Conservation (phyloP, 1,140 invertebrate genomes). For the Bilobella aurantiaca region DNA sequence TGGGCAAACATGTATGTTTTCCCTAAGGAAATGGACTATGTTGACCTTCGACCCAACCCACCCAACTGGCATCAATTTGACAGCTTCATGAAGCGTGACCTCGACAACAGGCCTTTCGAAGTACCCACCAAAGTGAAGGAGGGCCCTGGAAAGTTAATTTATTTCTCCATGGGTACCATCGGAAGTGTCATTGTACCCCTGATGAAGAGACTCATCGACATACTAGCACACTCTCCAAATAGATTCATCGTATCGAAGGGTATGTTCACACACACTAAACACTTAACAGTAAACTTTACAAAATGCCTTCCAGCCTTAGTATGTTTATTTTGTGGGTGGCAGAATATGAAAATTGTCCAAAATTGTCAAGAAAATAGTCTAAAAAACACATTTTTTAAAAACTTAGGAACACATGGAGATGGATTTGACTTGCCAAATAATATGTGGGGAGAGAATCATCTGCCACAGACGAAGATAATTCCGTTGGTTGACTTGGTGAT, state of each 20-base stretch:
- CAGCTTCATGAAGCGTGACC: not conserved
- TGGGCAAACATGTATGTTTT: slow-evolving; percentile 1
- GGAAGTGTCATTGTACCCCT: not conserved
- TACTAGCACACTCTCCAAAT: not conserved
- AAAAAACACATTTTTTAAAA: not conserved
- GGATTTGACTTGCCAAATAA: not conserved
- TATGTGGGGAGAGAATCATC: not conserved
- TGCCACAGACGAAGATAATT: slow-evolving; percentile 3
- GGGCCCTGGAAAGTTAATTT: not conserved
- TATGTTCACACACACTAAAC: not conserved
- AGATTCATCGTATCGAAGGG: slow-evolving; percentile 3
- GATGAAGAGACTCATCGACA: not conserved
- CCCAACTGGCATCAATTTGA: not conserved
- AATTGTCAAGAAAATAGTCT: no score
- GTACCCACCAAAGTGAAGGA: not conserved
- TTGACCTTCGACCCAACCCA: not conserved
- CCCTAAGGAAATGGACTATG: slow-evolving; percentile 1
- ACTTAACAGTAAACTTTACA: not conserved
- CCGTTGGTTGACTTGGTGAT: not conserved
- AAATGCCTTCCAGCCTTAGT: not conserved
- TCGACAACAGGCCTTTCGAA: not conserved
- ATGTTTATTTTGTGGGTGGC: no score
- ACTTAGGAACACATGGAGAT: not conserved
- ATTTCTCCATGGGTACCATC: not conserved
- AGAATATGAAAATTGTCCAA: no score